Evolutionary conservation across 2,797 vertebrate species (phyloP).

Genomic region (Mormyrus proboscirostris): DNA sequence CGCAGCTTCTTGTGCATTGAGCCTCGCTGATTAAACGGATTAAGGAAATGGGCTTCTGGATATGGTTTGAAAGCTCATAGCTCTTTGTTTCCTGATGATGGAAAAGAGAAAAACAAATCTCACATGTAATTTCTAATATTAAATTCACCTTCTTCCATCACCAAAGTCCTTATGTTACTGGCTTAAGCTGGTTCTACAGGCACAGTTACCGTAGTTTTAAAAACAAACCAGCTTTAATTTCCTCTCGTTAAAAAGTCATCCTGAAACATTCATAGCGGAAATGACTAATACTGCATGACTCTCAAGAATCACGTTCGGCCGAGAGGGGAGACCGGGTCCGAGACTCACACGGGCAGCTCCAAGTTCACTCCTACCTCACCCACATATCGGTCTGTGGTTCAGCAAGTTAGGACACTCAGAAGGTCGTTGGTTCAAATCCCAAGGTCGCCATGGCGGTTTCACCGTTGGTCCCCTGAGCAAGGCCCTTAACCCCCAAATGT

Average conservation of each 20-base stretch:
- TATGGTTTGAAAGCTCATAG: neutral
- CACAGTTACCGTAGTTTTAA: neutral
- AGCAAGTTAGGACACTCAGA: neutral
- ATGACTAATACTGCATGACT: neutral
- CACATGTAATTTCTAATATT: neutral
- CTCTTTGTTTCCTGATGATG: neutral
- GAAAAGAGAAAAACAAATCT: neutral
- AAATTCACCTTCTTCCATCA: neutral
- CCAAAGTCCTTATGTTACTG: neutral
- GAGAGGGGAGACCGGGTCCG: neutral
- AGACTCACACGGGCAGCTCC: neutral
- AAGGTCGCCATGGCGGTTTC: neutral
- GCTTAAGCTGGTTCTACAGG: neutral
- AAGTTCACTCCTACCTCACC: neutral
- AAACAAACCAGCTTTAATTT: neutral
- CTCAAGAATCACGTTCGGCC: neutral
- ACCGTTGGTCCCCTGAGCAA: neutral
- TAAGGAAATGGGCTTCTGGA: neutral
- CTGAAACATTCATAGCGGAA: neutral
- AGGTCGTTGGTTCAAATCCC: neutral
- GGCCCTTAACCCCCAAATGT: neutral
- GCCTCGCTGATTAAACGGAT: neutral
- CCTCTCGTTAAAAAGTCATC: neutral
- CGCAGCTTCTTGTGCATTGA: neutral
- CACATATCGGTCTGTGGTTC: neutral